Base-by-base conservation (phyloP, 2,888 invertebrate genomes). In the Hedychridium roseum region DNA sequence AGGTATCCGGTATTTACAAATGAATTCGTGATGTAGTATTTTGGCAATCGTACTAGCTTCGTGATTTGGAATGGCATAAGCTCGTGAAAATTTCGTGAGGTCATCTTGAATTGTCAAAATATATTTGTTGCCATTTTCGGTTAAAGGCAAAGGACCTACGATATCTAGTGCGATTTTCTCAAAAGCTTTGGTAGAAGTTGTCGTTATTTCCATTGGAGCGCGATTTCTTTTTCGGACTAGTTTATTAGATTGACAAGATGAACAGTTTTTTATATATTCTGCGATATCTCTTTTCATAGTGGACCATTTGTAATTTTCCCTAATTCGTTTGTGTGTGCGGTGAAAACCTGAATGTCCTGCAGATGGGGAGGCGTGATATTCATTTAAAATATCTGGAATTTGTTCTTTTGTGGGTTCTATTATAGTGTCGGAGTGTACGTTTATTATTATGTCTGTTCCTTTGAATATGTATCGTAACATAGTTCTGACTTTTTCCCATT, bases 101-200 rank as follows among this genome's bases (percentile, higher is more conserved):
- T 74, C 70, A 38, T 76, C 72, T 60, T 73, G 70, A 3, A 71
- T 16, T 0, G 75, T 75, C n/a, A 78, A 37, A 17, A 77, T 67
- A 39, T 58, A 77, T 57, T 60, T 60, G 45, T 74, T 73, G 12
- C 66, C 69, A 5, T 50, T 32, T 43, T 64, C 54, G 0, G 73
- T 68, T 35, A 63, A 23, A 2, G 67, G 56, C 43, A 76, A 43
- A 1, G 72, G 74, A 7, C 70, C 72, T 20, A 74, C 72, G 2
- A 76, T 64, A 34, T 76, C 74, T 7, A 71, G 11, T 12, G 59
- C 54, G 12, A 71, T 44, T 53, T 57, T 51, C 46, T 71, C 64
- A 17, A 71, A 68, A 2, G 64, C 54, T 17, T 48, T 46, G n/a
- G 48, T 40, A 1, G 61, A 51, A 6, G 71, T 68, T 0, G 60